phyloP scores from a whole-genome alignment of 53 echinoderm and acorn worm genomes.

The Echinometra lucunter region DNA sequence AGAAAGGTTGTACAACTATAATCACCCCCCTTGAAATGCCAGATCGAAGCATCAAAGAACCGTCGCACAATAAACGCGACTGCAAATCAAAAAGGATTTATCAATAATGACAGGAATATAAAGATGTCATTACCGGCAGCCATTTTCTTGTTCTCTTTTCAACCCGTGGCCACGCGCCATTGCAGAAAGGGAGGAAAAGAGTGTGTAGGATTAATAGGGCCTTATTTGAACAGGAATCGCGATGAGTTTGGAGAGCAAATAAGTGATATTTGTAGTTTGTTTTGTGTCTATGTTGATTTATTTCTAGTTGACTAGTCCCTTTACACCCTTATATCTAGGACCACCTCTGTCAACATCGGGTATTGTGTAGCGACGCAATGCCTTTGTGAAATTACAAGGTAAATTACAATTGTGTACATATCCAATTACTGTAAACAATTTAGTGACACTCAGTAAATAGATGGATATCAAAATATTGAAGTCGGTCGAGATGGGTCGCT shows the following conservation, averaged over 20 bases:
- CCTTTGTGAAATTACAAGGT: conserved; percentile 54
- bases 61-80: conserved; percentile 22
- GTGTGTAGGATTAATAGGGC: conserved; percentile 31
- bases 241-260: conserved; percentile 71
- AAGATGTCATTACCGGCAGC: conserved; percentile 59
- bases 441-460: conserved; percentile 62
- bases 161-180: conserved; percentile 49
- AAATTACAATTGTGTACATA: conserved; percentile 61
- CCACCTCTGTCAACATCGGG: conserved; percentile 51
- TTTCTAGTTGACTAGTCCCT: conserved; percentile 60
- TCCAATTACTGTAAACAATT: conserved; percentile 58
- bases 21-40: neutral
- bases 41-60: conserved; percentile 37
- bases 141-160: conserved; percentile 58
- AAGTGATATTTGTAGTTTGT: conserved; percentile 69
- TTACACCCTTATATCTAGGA: conserved; percentile 27
- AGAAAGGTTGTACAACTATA: conserved; percentile 23
- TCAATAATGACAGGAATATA: conserved; percentile 55
- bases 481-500: conserved; percentile 21
- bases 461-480: conserved; percentile 34
- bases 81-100: conserved; percentile 56
- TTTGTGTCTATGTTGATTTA: conserved; percentile 71
- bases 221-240: conserved; percentile 44
- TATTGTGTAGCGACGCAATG: conserved; percentile 43
- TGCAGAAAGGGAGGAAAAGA: neutral